Evolutionary conservation across 2,888 invertebrate species (phyloP), one percentile per base, ranked within the genome.

Genomic region (Polydrusus pterygomalis): DNA sequence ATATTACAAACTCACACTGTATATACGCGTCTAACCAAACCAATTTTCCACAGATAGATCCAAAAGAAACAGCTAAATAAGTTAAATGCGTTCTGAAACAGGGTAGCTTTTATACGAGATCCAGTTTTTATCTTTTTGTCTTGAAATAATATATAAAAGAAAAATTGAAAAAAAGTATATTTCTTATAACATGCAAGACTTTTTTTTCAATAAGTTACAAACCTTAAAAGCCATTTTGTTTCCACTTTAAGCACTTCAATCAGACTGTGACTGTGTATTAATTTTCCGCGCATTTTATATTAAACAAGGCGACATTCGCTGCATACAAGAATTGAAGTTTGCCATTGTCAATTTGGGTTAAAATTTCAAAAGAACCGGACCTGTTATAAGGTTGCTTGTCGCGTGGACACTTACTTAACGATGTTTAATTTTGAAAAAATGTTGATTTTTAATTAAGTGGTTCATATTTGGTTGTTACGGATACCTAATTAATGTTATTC

Each of bases 211-310:
- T 30, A 25, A 10, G 25, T 15, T 69, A 74, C 75, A 30, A 70
- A 75, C 75, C 71, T 75, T 70, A 75, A 64, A 67, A 67, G 67
- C 75, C 75, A 75, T 75, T 25, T 45, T 60, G 34, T 34, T 56
- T 15, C 8, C 56, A 56, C 34, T 15, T n/a, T 8, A 56, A 56
- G 30, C n/a, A 56, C 56, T 56, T 1, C 30, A 7, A 5, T 34
- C 11, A 20, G 13, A 56, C 30, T 56, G 56, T 56, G 34, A 9
- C 56, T 34, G 9, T n/a, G 2, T 30, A n/a, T 34, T 9, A 13
- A 56, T 15, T 56, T n/a, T 56, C n/a, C 13, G 0, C 5, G 56
- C 56, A 56, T 25, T 56, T 56, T 56, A 56, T 56, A 56, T 7
- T 30, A 54, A 54, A 10, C 18, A 25, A 54, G 6, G 9, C 18